Percentiles rank a stretch among this genome's conserved stretches.
phyloP scores from a whole-genome alignment of 2,113 vertebrate genomes.

The Eclectus roratus region DNA sequence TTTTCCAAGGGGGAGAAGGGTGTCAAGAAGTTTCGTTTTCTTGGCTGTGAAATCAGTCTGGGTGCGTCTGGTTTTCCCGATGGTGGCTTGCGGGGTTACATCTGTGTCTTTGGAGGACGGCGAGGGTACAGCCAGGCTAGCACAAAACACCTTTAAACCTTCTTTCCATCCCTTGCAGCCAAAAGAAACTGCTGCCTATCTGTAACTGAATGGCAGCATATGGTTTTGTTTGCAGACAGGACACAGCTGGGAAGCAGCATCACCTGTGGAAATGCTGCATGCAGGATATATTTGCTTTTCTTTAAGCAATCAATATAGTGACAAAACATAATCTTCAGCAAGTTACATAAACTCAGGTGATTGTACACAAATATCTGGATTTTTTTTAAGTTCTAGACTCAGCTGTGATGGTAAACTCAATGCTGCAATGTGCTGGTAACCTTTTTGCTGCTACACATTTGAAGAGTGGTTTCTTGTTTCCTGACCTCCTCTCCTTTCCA shows the following conservation, averaged over 20 bases:
- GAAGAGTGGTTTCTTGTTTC: background rate
- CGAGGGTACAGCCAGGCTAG: background rate
- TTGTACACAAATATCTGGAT: background rate
- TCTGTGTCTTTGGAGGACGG: background rate
- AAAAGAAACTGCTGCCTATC: background rate
- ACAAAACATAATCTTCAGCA: constrained; percentile 25
- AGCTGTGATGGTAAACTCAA: background rate
- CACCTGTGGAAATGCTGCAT: constrained; percentile 44
- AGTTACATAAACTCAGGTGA: background rate
- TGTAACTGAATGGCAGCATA: background rate
- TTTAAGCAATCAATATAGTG: background rate
- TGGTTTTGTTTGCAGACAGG: constrained; percentile 63
- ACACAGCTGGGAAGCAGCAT: constrained; percentile 56
- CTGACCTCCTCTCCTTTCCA: background rate
- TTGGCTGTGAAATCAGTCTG: background rate
- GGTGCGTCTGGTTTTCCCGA: fast-evolving
- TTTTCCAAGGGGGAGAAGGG: background rate
- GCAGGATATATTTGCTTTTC: background rate
- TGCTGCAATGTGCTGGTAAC: background rate
- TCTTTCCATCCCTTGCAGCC: background rate
- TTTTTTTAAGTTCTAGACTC: background rate
- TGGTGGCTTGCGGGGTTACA: background rate
- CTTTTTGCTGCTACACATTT: background rate
- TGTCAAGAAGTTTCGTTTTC: background rate
- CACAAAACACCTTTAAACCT: background rate